phyloP scores from a whole-genome alignment of 2,888 invertebrate genomes.

The Cheilosia scutellata region DNA sequence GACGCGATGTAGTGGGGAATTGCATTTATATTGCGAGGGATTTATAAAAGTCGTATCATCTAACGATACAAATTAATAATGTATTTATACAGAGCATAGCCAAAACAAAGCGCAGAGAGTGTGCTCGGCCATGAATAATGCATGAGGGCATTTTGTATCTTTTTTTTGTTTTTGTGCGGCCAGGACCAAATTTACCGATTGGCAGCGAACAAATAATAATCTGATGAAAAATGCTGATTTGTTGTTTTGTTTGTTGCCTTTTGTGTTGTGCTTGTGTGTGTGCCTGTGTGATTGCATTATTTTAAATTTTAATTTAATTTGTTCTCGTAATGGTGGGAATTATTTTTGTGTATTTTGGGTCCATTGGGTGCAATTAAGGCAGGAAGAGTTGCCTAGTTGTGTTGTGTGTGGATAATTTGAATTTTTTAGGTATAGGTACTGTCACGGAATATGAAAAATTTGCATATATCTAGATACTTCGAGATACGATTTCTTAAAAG shows the following conservation, averaged over 20 bases:
- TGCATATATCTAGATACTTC: too few species aligned
- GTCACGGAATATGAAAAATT: too few species aligned
- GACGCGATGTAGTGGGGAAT: constrained; percentile 62
- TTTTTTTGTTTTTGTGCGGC: background rate
- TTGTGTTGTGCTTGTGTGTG: constrained; percentile 6
- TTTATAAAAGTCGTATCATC: constrained; percentile 75
- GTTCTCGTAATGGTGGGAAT: constrained; percentile 60
- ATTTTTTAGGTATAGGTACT: too few species aligned
- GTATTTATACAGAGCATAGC: constrained; percentile 74
- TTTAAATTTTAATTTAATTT: constrained; percentile 76
- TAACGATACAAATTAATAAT: constrained; percentile 76
- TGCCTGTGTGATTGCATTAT: constrained; percentile 57
- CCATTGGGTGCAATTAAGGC: background rate
- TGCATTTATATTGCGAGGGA: constrained; percentile 75
- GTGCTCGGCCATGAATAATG: constrained; percentile 72
- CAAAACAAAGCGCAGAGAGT: constrained; percentile 68
- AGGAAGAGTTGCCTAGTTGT: background rate
- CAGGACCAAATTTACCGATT: constrained; percentile 44
- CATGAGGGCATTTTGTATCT: constrained; percentile 59
- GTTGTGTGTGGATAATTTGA: background rate
- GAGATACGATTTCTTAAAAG: too few species aligned
- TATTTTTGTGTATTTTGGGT: constrained; percentile 11
- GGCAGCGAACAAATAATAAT: constrained; percentile 63
- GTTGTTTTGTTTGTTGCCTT: constrained; percentile 27
- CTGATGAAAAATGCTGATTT: constrained; percentile 70